Evolutionary conservation across 1,140 invertebrate genomes (phyloP), one percentile per base, ranked within the genome.

Genomic region (Notospermus geniculatus): DNA sequence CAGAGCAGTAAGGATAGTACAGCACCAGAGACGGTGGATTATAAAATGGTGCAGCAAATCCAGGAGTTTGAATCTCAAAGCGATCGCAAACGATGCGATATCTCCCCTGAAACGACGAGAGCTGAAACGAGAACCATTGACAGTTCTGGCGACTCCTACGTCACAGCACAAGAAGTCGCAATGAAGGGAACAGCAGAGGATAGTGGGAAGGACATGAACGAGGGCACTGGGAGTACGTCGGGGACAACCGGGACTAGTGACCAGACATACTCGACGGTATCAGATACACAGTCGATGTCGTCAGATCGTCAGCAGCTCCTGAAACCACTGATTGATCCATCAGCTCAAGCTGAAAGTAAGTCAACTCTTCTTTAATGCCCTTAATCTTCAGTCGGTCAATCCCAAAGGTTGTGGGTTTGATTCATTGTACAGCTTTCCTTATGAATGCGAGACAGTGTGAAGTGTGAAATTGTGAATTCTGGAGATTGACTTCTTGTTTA

Each of bases 31-130:
- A 50, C 56, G 11, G 80, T 82, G 23, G 80, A 81, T 19, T 70
- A 69, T 32, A 78, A 80, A 54, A 82, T 82, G 77, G 79, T 70
- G 0, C 75, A 80, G 56, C 79, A 82, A 60, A 69, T 82, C 32
- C 64, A 77, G 59, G 78, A 79, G 52, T 82, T 82, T 69, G 66
- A 77, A 22, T 57, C 32, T 4, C 32, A 36, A 15, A 36, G 15
- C 15, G 32, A 36, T 36, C 32, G 32, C 5, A 36, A 36, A 15
- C 4, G 32, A 36, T 4, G 4, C 32, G 32, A 36, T 36, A 36
- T 15, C 32, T 36, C 32, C 4, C 32, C 32, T 15, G 32, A 36
- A 15, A 36, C 32, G 15, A 36, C 32, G 15, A 36, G 32, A 36
- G 32, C 32, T 7, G 32, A 36, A 36, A 36, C 32, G 4, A 36